These are phyloP conservation scores for Microtus richardsoni DNA, from an alignment of 2,113 vertebrate genomes.

Conservation along the genomic window DNA sequence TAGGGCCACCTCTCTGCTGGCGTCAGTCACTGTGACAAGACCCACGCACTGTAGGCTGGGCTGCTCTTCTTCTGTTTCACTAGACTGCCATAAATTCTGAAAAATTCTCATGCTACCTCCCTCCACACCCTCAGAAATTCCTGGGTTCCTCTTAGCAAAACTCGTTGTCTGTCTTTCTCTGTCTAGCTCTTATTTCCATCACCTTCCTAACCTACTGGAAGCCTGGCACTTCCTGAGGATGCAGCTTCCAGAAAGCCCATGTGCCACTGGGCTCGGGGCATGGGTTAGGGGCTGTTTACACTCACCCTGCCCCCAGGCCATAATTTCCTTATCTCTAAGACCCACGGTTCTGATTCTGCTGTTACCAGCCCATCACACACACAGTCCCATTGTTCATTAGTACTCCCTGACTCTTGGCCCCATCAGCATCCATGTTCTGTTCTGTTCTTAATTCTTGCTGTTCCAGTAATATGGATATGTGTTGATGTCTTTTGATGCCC, in stretches of 20 bases:
- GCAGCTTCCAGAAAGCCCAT: background rate
- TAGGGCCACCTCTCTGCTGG: background rate
- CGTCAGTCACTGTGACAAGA: background rate
- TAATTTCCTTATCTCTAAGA: background rate
- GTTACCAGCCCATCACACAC: too few species aligned
- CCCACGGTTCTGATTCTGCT: background rate
- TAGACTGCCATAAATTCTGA: background rate
- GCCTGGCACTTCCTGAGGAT: background rate
- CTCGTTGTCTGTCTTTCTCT: background rate
- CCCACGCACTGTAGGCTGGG: background rate
- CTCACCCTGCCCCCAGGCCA: background rate
- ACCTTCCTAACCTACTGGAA: background rate
- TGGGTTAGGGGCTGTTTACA: background rate
- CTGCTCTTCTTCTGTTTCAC: background rate
- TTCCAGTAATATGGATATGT: background rate
- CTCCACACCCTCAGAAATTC: background rate
- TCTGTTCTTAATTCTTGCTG: background rate
- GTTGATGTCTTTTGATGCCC: background rate
- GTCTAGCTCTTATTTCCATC: background rate
- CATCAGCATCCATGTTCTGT: background rate
- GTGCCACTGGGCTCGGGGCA: background rate
- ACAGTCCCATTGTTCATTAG: background rate
- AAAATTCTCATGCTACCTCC: background rate
- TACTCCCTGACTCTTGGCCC: background rate
- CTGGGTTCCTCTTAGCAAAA: background rate